Evolutionary conservation across 2,113 vertebrate species (phyloP), one percentile per base, ranked within the genome.

Genomic region (Aplodontia rufa): DNA sequence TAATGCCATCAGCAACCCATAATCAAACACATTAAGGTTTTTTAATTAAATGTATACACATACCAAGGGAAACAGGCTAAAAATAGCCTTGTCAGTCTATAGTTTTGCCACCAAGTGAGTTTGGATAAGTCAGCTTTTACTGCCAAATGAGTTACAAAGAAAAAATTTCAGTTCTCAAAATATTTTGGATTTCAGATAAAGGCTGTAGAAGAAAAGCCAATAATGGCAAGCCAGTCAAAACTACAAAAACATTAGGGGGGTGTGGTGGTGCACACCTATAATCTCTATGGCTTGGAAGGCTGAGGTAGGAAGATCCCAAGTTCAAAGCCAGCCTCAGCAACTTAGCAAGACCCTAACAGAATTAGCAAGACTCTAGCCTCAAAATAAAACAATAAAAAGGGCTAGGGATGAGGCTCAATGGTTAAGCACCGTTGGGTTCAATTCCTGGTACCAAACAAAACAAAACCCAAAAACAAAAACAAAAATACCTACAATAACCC

Each of bases 21-120:
- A 47, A 79, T 90, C 72, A 86, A 74, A 86, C 4, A 68, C 8
- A 58, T 76, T 64, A 90, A 40, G 51, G 32, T 72, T 95, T 95
- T 83, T 24, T 86, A 92, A 86, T 55, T 83, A 88, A 76, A 78
- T 11, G 7, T 69, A 62, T 64, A 62, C 12, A 69, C 4, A 71
- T 42, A 68, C 16, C 68, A 94, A 71, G 28, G 49, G 5, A 58
- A 96, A 87, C 49, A 72, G 13, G 26, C 32, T 60, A 76, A 86
- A 81, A 69, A 22, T 58, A 72, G 35, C 35, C 30, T 49, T 74
- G 30, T 83, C 68, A 72, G 37, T 88, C 37, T 72, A 64, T 20
- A 64, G 51, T 35, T 86, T 42, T 47, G 51, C 45, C 51, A 84
- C 16, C 53, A 88, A 78, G 72, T 88, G 53, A 94, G 40, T 87